Evolutionary conservation across 2,888 invertebrate species (phyloP), one percentile per base, ranked within the genome.

Genomic region (Tiliacea citrago): DNA sequence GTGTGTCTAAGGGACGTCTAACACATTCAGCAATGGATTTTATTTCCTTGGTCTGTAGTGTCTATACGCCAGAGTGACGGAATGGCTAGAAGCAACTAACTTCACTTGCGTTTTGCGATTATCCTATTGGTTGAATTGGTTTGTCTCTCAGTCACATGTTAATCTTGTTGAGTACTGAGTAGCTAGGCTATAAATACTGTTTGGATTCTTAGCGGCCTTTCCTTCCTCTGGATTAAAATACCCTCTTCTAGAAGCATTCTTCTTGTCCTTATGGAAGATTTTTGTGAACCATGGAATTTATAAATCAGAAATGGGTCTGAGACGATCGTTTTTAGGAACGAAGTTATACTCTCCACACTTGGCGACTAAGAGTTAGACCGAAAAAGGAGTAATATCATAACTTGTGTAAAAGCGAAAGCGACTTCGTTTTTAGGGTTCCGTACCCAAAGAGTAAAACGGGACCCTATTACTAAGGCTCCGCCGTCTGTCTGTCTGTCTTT

Each of bases 51-150:
- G 24, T 13, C 8, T 42, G 7, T 39, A n/a, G n/a, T n/a, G n/a
- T n/a, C n/a, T n/a, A n/a, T n/a, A 18, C n/a, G 16, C 39, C 13
- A 10, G 65, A n/a, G 10, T n/a, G 10, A 0, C 1, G 16, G 58
- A 29, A 39, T 45, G 13, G 8, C 29, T 10, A 21, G 18, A 42
- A 57, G 55, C 53, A 16, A 71, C 82, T 86, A 74, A 83, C 84
- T 78, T 86, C 79, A 72, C 39, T 71, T 71, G 9, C 78, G 62
- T 83, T 83, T 68, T 79, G 71, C 60, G 21, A 83, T 73, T 79
- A 82, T 62, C 24, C 47, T 61, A 83, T 77, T 78, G 66, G 82
- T 39, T 73, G 39, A 53, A 77, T 69, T 76, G 39, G 65, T 73
- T 57, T 53, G 53, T 73, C 53, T 51, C 68, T 72, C 68, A 42